phyloP scores from a whole-genome alignment of 2,888 invertebrate genomes.

The Augiades crinisus region DNA sequence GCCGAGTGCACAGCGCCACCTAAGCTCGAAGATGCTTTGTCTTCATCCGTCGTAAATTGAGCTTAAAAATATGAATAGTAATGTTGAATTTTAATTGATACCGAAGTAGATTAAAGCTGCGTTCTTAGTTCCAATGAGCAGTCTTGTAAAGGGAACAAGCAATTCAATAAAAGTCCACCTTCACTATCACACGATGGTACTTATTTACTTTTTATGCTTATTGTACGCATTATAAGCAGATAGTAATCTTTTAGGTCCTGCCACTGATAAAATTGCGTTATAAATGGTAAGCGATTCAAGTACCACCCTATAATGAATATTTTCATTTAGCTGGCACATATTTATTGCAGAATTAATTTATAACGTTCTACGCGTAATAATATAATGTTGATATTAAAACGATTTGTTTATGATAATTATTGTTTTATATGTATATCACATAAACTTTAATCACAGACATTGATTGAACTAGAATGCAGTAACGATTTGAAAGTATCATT shows the following conservation, averaged over 20 bases:
- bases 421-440: no score
- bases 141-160: neutral
- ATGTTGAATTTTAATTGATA: constrained; percentile 1
- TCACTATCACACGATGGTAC: constrained; percentile 10
- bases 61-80: neutral
- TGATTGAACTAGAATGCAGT: no score
- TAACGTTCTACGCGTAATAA: neutral
- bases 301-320: neutral
- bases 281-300: constrained; percentile 2
- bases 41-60: neutral
- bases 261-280: constrained; percentile 8
- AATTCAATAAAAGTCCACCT: constrained; percentile 15
- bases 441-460: no score
- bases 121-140: constrained; percentile 4
- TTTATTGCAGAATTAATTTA: neutral
- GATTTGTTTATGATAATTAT: no score
- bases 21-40: constrained; percentile 4
- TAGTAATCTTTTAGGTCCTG: constrained; percentile 11
- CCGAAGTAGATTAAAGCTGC: neutral
- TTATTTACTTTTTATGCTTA: constrained; percentile 1
- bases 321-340: neutral
- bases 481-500: no score
- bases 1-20: constrained; percentile 6
- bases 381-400: constrained; percentile 2
- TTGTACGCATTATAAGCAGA: constrained; percentile 13